Evolutionary conservation across 64 coral and sea anemone genomes (phyloP).

Genomic region (Porites lutea): DNA sequence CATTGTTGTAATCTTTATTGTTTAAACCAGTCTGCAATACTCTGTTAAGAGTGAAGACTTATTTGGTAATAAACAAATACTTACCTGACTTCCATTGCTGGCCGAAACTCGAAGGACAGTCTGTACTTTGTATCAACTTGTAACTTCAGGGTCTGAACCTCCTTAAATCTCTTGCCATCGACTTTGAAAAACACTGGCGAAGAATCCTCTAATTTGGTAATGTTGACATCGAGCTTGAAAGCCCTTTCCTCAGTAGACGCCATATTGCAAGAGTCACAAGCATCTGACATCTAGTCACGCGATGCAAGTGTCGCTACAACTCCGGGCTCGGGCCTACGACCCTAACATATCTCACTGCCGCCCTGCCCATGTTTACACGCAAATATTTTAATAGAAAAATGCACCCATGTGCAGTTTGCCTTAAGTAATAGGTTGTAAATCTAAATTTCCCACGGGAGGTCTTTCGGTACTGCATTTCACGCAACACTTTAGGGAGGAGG

Average conservation of each 20-base stretch:
- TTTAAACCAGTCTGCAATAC: too few species aligned
- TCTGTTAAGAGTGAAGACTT: too few species aligned
- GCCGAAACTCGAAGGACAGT: constrained; percentile 84
- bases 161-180: constrained; percentile 96
- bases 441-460: too few species aligned
- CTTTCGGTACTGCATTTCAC: too few species aligned
- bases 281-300: neutral
- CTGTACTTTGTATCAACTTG: constrained; percentile 85
- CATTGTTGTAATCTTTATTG: too few species aligned
- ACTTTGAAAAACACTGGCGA: constrained; percentile 96
- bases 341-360: too few species aligned
- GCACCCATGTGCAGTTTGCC: too few species aligned
- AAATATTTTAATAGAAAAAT: too few species aligned
- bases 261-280: constrained; percentile 49
- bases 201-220: constrained; percentile 80
- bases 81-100: constrained; percentile 81
- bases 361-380: too few species aligned
- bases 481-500: too few species aligned
- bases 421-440: too few species aligned
- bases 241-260: constrained; percentile 79
- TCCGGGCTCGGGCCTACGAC: too few species aligned
- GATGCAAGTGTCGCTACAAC: neutral
- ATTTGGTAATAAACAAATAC: neutral
- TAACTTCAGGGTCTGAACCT: constrained; percentile 89
- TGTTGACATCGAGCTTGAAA: constrained; percentile 73